Percentiles rank a stretch among this genome's conserved stretches.
phyloP scores from a whole-genome alignment of 2,888 invertebrate genomes.

The Acrocera orbiculus region DNA sequence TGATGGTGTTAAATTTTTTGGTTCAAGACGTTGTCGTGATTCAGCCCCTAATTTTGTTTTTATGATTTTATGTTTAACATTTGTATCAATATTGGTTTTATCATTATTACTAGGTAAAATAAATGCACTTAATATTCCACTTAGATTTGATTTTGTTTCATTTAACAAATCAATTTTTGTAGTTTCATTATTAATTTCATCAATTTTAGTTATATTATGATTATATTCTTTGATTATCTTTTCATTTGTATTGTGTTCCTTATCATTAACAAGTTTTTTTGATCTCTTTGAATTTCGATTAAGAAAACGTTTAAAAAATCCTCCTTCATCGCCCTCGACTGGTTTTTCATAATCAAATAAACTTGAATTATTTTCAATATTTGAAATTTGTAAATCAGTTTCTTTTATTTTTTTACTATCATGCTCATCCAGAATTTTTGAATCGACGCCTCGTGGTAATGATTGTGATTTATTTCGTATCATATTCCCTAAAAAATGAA shows the following conservation, averaged over 20 bases:
- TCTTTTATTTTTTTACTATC: conserved; percentile 7
- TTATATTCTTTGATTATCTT: conserved; percentile 13
- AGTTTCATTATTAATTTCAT: conserved; percentile 26
- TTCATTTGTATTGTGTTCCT: conserved; percentile 7
- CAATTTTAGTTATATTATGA: conserved; percentile 10
- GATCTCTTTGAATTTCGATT: conserved; percentile 43
- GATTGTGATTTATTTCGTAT: conserved; percentile 26
- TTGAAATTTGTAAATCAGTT: conserved; percentile 10
- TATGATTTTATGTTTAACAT: conserved; percentile 23
- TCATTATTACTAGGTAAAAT: conserved; percentile 12
- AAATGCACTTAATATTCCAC: conserved; percentile 20
- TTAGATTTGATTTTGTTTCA: conserved; percentile 36
- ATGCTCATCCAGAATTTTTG: conserved; percentile 20
- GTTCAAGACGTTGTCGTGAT: conserved; percentile 37
- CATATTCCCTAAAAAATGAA: conserved; percentile 11
- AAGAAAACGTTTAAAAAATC: conserved; percentile 46
- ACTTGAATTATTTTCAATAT: conserved; percentile 13
- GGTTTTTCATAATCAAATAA: conserved; percentile 9
- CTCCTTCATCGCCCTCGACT: conserved; percentile 29
- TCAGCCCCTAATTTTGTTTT: conserved; percentile 35
- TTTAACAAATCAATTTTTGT: conserved; percentile 30
- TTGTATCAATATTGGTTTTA: conserved; percentile 31
- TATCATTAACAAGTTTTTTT: conserved; percentile 15
- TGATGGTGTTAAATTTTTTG: conserved; percentile 35
- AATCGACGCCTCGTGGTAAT: conserved; percentile 23